Evolutionary conservation across 2,797 vertebrate genomes (phyloP), one percentile per base, ranked within the genome.

Genomic region (Harpagifer antarcticus): DNA sequence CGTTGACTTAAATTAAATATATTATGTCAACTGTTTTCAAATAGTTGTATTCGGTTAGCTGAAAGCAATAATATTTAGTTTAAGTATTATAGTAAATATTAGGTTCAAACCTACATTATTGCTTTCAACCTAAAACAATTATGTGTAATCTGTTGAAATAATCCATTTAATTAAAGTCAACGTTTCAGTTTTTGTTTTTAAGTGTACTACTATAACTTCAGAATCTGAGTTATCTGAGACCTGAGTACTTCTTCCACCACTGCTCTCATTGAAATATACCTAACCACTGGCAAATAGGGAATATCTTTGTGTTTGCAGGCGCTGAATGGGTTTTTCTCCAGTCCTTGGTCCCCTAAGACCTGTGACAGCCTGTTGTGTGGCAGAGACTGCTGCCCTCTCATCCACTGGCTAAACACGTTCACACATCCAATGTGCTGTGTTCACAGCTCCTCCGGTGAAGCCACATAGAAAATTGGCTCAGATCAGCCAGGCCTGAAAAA

Each of bases 401-500:
- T 74, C 83, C 83, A 74, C 81, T 60, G 67, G 77, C 83, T 82
- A 70, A 83, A 86, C 86, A 76, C 66, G 52, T 83, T 81, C 82
- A 82, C 86, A 88, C 84, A 83, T 88, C 72, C 75, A 77, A 83
- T 88, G 86, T 88, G 88, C 63, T 82, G 85, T 79, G 81, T 85
- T 87, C 81, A 81, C 76, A 81, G 79, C 72, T 68, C 75, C 78
- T 79, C 75, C 58, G 78, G 79, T 76, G 84, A 67, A 79, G 84
- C 86, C 88, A 89, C 78, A 81, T 77, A 88, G 82, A 88, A 88
- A 88, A 88, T 89, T 83, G 82, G 58, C 67, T 88, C 15, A 76
- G 88, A 78, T 77, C 88, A 75, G 67, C 64, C 79, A 86, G 74
- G 84, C 86, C 82, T 89, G 74, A 81, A 84, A 81, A 78, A 78